Conservation (phyloP, 1,140 invertebrate genomes). For the Oreohelix idahoensis region DNA sequence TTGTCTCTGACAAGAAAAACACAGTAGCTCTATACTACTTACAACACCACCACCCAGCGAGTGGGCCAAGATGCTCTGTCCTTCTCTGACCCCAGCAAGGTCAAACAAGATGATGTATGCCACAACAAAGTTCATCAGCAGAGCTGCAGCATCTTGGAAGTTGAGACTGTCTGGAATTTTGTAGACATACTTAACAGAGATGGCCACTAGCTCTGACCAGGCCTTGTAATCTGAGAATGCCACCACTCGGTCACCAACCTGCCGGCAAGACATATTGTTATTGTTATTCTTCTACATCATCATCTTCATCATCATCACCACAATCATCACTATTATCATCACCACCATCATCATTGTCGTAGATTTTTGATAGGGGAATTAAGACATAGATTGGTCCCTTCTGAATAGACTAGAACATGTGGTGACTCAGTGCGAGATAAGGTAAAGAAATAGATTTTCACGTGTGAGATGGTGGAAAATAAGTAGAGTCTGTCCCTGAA, state of each 20-base stretch:
- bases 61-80: slow-evolving; percentile 87
- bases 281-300: too few species aligned
- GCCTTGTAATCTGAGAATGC: slow-evolving; percentile 86
- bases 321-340: too few species aligned
- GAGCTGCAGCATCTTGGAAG: slow-evolving; percentile 85
- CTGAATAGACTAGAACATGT: too few species aligned
- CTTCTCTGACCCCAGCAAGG: slow-evolving; percentile 82
- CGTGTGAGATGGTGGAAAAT: too few species aligned
- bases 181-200: slow-evolving; percentile 85
- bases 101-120: slow-evolving; percentile 90
- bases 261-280: neutral
- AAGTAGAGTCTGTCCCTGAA: too few species aligned
- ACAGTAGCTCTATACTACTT: slow-evolving; percentile 72
- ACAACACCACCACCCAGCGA: slow-evolving; percentile 91
- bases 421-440: too few species aligned
- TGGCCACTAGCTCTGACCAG: slow-evolving; percentile 87
- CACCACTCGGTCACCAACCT: slow-evolving; percentile 88
- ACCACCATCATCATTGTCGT: too few species aligned
- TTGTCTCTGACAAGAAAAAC: neutral
- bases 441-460: too few species aligned
- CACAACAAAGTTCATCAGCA: slow-evolving; percentile 89
- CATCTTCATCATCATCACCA: too few species aligned
- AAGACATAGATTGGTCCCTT: too few species aligned
- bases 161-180: slow-evolving; percentile 84
- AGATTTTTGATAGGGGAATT: too few species aligned